Evolutionary conservation across 2,888 invertebrate species (phyloP).

Genomic region (Cerastoderma edule): DNA sequence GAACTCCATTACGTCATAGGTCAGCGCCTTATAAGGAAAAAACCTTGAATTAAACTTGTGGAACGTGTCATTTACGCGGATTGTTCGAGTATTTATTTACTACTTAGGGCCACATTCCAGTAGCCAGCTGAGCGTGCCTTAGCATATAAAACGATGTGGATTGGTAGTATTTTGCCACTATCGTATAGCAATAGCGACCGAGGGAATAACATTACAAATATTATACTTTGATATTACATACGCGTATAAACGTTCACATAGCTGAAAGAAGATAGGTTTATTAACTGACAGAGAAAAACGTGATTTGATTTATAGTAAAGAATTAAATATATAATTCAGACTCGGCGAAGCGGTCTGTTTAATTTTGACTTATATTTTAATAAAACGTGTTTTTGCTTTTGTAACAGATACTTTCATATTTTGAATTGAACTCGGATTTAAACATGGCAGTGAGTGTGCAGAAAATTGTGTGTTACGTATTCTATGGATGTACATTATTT

Average conservation of each 20-base stretch:
- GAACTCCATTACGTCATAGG: slow-evolving; percentile 48
- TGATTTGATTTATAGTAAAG: no score
- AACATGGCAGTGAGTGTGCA: slow-evolving; percentile 8
- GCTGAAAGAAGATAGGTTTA: no score
- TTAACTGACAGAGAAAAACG: no score
- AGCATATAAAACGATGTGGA: slow-evolving; percentile 20
- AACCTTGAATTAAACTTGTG: slow-evolving; percentile 59
- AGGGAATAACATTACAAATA: neutral
- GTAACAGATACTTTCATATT: no score
- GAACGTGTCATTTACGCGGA: slow-evolving; percentile 45
- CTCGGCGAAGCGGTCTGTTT: no score
- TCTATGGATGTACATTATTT: slow-evolving; percentile 27
- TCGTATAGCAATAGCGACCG: slow-evolving; percentile 4
- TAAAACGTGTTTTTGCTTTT: no score
- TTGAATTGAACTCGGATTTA: no score
- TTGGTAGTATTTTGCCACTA: slow-evolving; percentile 14
- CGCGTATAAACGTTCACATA: no score
- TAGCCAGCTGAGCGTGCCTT: slow-evolving; percentile 37
- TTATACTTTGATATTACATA: neutral
- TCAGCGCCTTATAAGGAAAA: slow-evolving; percentile 56
- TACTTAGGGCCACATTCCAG: slow-evolving; percentile 46
- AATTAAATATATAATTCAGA: no score
- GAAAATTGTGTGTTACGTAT: slow-evolving; percentile 11
- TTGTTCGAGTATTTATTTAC: slow-evolving; percentile 53
- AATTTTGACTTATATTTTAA: neutral